phyloP scores from a whole-genome alignment of 2,888 invertebrate genomes.

The Phaedon cochleariae region DNA sequence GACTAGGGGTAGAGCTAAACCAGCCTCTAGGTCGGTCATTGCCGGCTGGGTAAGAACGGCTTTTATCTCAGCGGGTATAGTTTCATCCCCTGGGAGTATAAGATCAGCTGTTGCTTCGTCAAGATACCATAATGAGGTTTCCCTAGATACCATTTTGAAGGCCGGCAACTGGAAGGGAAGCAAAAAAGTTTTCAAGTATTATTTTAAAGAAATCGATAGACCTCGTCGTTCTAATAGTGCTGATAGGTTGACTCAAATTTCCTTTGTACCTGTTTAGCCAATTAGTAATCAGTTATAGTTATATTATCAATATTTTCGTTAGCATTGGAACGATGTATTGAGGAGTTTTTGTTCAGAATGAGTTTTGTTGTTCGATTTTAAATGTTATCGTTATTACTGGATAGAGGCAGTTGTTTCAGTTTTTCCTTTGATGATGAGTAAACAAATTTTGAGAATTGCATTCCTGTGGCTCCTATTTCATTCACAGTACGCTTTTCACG shows the following conservation, averaged over 20 bases:
- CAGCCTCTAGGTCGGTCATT: slow-evolving; percentile 31
- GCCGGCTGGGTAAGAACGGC: slow-evolving; percentile 32
- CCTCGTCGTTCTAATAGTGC: neutral
- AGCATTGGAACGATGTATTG: too few species aligned
- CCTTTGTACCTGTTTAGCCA: neutral
- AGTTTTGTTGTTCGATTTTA: neutral
- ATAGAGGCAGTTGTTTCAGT: too few species aligned
- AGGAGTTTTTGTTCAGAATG: neutral
- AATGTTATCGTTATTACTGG: too few species aligned
- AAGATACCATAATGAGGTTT: slow-evolving; percentile 17
- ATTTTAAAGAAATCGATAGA: slow-evolving; percentile 20
- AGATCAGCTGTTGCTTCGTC: slow-evolving; percentile 32
- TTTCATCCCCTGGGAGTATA: slow-evolving; percentile 31
- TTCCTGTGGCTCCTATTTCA: neutral
- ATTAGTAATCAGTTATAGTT: neutral
- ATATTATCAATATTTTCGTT: neutral
- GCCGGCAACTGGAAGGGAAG: slow-evolving; percentile 28
- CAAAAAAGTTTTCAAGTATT: slow-evolving; percentile 23
- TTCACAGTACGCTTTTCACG: slow-evolving; percentile 27
- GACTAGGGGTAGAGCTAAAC: slow-evolving; percentile 26
- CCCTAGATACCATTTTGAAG: slow-evolving; percentile 27
- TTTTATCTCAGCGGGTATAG: slow-evolving; percentile 25
- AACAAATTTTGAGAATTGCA: too few species aligned
- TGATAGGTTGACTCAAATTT: neutral
- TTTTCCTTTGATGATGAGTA: too few species aligned